Conservation (phyloP, 2,113 vertebrate genomes). For the Hippopotamus amphibius region DNA sequence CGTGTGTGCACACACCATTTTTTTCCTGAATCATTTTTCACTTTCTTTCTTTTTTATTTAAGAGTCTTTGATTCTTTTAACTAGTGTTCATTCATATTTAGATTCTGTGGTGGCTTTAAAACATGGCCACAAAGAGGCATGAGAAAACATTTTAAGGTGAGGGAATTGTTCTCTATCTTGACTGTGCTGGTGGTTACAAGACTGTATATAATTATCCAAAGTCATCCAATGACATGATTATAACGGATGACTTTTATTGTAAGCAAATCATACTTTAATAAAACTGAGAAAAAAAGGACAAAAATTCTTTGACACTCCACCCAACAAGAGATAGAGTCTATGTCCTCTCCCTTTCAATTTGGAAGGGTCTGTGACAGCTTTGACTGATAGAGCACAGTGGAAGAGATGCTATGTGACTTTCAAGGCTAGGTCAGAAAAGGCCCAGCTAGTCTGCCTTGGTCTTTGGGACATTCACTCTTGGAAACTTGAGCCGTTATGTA, state of each 20-base stretch:
- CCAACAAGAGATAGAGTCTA: not conserved
- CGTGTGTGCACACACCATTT: not conserved
- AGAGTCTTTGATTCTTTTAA: not conserved
- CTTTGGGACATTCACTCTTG: not conserved
- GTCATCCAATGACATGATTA: not conserved
- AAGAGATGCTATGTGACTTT: not conserved
- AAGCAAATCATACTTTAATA: not conserved
- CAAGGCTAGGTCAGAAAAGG: not conserved
- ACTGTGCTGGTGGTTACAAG: not conserved
- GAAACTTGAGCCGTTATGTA: not conserved
- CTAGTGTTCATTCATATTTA: not conserved
- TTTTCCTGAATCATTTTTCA: constrained; percentile 6
- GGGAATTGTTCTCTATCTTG: not conserved
- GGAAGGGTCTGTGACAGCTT: not conserved
- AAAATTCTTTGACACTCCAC: not conserved
- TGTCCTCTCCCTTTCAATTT: not conserved
- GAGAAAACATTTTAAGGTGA: constrained; percentile 1
- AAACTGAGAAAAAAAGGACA: not conserved
- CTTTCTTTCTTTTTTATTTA: not conserved
- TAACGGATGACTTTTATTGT: not conserved
- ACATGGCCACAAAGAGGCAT: not conserved
- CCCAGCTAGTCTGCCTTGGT: not conserved
- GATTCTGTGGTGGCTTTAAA: not conserved
- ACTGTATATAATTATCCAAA: not conserved
- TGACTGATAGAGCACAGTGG: not conserved